Evolutionary conservation across 2,113 vertebrate genomes (phyloP).

Genomic region (Otis tarda): DNA sequence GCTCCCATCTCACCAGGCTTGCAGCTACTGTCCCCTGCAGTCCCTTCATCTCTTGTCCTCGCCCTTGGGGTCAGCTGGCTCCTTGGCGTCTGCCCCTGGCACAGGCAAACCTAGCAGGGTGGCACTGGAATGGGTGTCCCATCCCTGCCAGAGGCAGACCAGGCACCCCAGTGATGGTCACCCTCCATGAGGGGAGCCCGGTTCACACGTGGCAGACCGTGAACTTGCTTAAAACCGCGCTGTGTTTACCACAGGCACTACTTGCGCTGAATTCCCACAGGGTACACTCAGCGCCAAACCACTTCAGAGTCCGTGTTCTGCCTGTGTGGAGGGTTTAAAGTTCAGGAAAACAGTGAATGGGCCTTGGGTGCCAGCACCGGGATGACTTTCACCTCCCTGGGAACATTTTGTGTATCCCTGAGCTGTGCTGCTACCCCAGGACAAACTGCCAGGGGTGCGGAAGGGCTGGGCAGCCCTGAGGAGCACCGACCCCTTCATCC

Average conservation of each 20-base stretch:
- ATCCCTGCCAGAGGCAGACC: neutral
- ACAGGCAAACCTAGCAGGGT: neutral
- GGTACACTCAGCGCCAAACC: neutral
- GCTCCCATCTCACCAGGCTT: neutral
- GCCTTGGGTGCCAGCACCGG: neutral
- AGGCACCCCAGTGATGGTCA: neutral
- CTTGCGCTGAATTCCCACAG: neutral
- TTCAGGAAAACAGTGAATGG: neutral
- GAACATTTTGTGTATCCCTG: neutral
- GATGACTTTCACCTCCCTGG: neutral
- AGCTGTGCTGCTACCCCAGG: neutral
- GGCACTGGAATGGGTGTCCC: neutral
- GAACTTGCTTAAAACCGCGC: neutral
- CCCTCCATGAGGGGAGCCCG: neutral
- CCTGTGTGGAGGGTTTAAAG: neutral
- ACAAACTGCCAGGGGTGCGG: neutral
- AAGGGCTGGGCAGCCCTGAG: neutral
- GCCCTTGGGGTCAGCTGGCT: neutral
- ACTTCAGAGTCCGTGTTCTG: neutral
- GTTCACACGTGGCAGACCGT: neutral
- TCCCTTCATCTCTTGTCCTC: neutral
- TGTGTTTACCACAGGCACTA: rapidly evolving
- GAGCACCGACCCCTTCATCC: neutral
- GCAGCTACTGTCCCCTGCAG: neutral
- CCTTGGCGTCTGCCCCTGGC: neutral